phyloP scores from a whole-genome alignment of 2,888 invertebrate genomes.

The Drosophila buzzatii region DNA sequence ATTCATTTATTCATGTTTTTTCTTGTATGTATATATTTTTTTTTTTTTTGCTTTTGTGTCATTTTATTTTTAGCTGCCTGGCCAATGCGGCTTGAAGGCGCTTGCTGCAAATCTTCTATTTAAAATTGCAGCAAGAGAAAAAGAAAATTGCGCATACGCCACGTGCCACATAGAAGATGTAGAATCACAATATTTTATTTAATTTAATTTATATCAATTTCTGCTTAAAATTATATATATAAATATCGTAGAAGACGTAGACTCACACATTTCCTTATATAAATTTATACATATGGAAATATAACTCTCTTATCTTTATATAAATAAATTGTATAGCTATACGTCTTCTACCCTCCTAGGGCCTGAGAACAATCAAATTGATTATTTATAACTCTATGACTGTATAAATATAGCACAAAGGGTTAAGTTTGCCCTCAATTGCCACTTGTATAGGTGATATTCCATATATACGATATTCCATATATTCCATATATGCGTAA shows the following conservation, averaged over 20 bases:
- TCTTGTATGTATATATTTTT: constrained; percentile 16
- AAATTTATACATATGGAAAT: too few relatives aligned
- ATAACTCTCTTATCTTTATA: too few relatives aligned
- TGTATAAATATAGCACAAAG: constrained; percentile 3
- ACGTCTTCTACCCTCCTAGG: neutral
- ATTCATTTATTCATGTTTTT: constrained; percentile 6
- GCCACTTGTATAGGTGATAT: constrained; percentile 12
- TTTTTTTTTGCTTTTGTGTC: constrained; percentile 20
- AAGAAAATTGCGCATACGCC: constrained; percentile 42
- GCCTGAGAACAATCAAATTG: constrained; percentile 32
- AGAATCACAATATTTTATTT: too few relatives aligned
- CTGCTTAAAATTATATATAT: neutral
- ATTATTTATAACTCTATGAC: too few relatives aligned
- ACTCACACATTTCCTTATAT: neutral
- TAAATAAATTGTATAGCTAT: too few relatives aligned
- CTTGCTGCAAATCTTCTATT: constrained; percentile 7
- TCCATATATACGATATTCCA: too few relatives aligned
- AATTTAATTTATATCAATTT: neutral
- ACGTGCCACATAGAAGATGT: constrained; percentile 28
- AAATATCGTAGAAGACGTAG: neutral
- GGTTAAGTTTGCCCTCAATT: constrained; percentile 54
- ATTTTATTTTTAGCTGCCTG: constrained; percentile 50
- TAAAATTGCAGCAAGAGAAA: neutral
- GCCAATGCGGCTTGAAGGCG: constrained; percentile 9
- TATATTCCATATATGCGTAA: neutral